Evolutionary conservation across 2,113 vertebrate species (phyloP).

Genomic region (Rafetus swinhoei): DNA sequence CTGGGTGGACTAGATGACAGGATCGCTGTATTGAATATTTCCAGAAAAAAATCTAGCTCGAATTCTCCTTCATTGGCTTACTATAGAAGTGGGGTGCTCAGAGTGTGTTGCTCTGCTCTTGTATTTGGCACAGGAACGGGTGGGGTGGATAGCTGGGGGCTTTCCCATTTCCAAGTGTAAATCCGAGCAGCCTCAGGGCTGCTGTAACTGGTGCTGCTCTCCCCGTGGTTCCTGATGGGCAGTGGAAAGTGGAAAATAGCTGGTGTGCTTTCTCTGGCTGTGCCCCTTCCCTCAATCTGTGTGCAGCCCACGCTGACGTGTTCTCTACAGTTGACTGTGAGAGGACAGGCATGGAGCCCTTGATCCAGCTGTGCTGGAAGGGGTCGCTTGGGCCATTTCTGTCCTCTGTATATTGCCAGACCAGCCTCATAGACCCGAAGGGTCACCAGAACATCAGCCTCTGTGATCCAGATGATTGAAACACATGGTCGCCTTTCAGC

Average conservation of each 20-base stretch:
- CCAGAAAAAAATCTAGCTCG: not conserved
- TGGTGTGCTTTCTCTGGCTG: not conserved
- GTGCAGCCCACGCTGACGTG: not conserved
- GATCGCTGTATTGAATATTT: not conserved
- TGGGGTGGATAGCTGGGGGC: not conserved
- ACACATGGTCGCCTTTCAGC: not conserved
- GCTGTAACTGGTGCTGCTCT: not conserved
- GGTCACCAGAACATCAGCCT: not conserved
- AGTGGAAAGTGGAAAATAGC: not conserved
- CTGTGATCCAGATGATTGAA: not conserved
- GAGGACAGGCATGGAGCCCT: not conserved
- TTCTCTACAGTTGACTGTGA: not conserved
- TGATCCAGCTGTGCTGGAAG: not conserved
- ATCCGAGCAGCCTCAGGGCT: not conserved
- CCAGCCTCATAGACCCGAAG: not conserved
- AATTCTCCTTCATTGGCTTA: not conserved
- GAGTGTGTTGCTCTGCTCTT: not conserved
- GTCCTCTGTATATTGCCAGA: not conserved
- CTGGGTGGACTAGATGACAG: not conserved
- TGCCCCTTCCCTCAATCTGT: not conserved
- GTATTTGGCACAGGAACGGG: not conserved
- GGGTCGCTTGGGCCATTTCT: not conserved
- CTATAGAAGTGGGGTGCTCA: accelerated
- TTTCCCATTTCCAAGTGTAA: not conserved
- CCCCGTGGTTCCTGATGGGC: not conserved